Percentiles rank a stretch among this genome's conserved stretches.
Evolutionary conservation across 1,140 invertebrate species (phyloP).

Genomic region (Monomorium pharaonis): DNA sequence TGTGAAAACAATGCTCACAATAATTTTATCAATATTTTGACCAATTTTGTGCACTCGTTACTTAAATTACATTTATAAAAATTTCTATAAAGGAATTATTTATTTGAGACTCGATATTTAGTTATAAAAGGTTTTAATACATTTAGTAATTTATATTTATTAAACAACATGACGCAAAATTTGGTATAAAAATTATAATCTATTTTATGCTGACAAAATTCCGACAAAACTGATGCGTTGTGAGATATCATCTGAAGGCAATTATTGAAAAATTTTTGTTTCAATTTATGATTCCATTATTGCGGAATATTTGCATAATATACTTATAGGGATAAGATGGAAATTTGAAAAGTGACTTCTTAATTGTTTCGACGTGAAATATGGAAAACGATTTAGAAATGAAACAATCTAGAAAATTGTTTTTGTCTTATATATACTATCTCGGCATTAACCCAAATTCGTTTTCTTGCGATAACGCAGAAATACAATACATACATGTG

Average conservation of each 20-base stretch:
- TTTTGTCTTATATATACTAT: background rate
- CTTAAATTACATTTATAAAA: background rate
- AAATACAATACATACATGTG: too few species aligned
- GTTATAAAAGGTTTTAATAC: background rate
- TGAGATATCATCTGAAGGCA: too few species aligned
- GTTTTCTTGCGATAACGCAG: background rate
- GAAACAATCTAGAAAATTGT: background rate
- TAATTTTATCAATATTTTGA: background rate
- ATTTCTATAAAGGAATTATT: background rate
- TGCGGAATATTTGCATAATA: too few species aligned
- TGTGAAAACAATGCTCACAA: background rate
- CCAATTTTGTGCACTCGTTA: background rate
- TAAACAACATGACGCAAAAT: too few species aligned
- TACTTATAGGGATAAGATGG: background rate
- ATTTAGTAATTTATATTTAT: background rate
- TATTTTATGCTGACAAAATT: too few species aligned
- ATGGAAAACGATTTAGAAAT: too few species aligned
- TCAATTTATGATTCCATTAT: too few species aligned
- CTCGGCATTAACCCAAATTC: conserved; percentile 1
- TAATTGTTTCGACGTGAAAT: conserved; percentile 16
- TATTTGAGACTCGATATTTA: background rate
- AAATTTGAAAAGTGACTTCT: background rate
- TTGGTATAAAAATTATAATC: too few species aligned
- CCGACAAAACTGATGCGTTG: too few species aligned
- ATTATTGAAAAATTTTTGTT: too few species aligned